A percentile compares a stretch with the other conserved stretches of the same genome.
Conservation (phyloP, 2,113 vertebrate species). For the Myxocyprinus asiaticus region DNA sequence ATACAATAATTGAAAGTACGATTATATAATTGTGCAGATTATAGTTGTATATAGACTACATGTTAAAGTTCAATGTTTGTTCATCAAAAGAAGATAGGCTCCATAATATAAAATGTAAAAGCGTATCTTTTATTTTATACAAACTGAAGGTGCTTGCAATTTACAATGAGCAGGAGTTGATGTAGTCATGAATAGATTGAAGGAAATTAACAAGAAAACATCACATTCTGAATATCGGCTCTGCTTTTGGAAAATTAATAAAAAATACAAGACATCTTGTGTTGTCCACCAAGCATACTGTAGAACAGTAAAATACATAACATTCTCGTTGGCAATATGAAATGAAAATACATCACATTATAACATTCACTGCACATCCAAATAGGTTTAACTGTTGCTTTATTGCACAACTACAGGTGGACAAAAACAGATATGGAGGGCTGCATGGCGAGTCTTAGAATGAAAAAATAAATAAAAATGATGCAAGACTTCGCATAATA, state of each 20-base stretch:
- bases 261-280: neutral
- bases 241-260: neutral
- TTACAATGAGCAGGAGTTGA: neutral
- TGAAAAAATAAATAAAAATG: neutral
- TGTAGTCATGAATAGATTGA: too few relatives aligned
- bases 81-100: neutral
- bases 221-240: neutral
- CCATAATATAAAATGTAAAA: neutral
- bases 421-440: neutral
- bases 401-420: neutral
- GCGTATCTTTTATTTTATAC: slow-evolving; percentile 8
- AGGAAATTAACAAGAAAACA: too few relatives aligned
- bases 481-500: neutral
- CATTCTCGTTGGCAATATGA: neutral
- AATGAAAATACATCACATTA: neutral
- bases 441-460: neutral
- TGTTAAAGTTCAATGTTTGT: neutral
- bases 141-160: neutral
- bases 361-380: slow-evolving; percentile 10
- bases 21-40: too few relatives aligned
- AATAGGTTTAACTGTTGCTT: neutral
- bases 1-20: neutral
- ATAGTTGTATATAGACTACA: neutral
- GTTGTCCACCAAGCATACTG: neutral
- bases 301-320: slow-evolving; percentile 1